Conservation (phyloP, 2,113 vertebrate species). For the Gnathonemus echidnorhynchus region DNA sequence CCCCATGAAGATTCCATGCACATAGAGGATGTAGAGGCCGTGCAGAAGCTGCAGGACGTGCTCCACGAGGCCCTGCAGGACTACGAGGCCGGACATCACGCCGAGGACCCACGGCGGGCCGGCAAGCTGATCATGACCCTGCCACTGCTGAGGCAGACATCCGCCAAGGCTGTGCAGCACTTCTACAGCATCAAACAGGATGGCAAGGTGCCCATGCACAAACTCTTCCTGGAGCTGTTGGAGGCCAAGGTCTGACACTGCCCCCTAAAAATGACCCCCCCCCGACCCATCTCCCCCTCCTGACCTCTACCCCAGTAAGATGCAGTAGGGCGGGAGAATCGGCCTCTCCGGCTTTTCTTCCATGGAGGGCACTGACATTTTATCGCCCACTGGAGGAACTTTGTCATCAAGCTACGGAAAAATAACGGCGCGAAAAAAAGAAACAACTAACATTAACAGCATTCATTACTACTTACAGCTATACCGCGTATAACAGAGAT, state of each 20-base stretch:
- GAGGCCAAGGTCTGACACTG: conserved; percentile 94
- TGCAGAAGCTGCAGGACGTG: conserved; percentile 97
- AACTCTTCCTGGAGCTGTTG: conserved; percentile 99
- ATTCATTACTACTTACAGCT: conserved; percentile 6
- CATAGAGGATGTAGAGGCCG: conserved; percentile 96
- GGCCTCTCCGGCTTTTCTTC: neutral
- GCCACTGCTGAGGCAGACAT: conserved; percentile 92
- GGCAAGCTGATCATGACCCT: conserved; percentile 98
- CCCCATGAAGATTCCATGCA: conserved; percentile 87
- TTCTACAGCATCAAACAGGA: conserved; percentile 99
- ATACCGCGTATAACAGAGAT: neutral
- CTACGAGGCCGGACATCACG: conserved; percentile 89
- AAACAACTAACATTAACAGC: neutral
- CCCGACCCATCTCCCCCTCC: neutral
- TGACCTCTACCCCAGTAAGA: neutral
- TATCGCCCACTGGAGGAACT: neutral
- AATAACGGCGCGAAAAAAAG: neutral
- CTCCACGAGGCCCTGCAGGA: conserved; percentile 97
- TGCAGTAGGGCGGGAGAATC: neutral
- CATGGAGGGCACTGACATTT: neutral
- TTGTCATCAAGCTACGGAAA: conserved; percentile 10
- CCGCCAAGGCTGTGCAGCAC: conserved; percentile 97
- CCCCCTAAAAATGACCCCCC: neutral
- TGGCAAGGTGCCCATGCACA: conserved; percentile 99
- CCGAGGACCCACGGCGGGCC: conserved; percentile 88